A percentile compares a stretch with the other conserved stretches of the same genome.
phyloP scores from a whole-genome alignment of 2,888 invertebrate genomes.

The Melieria omissa region DNA sequence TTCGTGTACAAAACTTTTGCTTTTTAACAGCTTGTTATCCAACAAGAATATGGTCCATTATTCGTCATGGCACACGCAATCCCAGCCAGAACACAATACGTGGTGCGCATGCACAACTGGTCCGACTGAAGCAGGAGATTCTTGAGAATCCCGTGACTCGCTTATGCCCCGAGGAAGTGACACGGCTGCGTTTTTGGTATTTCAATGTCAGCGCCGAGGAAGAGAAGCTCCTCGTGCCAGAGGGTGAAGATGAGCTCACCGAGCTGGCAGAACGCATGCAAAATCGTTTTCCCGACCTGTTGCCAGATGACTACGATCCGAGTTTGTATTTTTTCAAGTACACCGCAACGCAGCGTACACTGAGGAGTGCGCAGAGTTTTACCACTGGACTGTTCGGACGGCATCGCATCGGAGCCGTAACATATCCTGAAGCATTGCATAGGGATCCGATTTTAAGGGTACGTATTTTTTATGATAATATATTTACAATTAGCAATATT shows the following conservation, averaged over 20 bases:
- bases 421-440: conserved; percentile 74
- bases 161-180: conserved; percentile 67
- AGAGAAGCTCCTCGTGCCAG: conserved; percentile 74
- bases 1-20: background rate
- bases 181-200: conserved; percentile 72
- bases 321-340: conserved; percentile 74
- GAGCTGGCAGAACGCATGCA: conserved; percentile 80
- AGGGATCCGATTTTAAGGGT: conserved; percentile 77
- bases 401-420: conserved; percentile 71
- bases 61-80: conserved; percentile 83
- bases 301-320: conserved; percentile 72
- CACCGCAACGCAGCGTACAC: conserved; percentile 81
- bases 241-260: conserved; percentile 81
- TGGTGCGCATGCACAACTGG: conserved; percentile 69
- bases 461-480: conserved; percentile 53
- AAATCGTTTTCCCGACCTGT: conserved; percentile 74
- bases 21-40: conserved; percentile 71
- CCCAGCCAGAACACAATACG: conserved; percentile 73
- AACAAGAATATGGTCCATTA: conserved; percentile 78
- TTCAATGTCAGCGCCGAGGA: conserved; percentile 68
- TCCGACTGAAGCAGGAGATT: conserved; percentile 56
- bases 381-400: conserved; percentile 80
- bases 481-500: background rate
- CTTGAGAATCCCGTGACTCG: conserved; percentile 66
- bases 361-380: conserved; percentile 80